Percentiles rank a stretch among this genome's conserved stretches.
These are phyloP conservation scores for Oophaga sylvatica DNA, from an alignment of 2,797 vertebrate species.

Conservation along the genomic window DNA sequence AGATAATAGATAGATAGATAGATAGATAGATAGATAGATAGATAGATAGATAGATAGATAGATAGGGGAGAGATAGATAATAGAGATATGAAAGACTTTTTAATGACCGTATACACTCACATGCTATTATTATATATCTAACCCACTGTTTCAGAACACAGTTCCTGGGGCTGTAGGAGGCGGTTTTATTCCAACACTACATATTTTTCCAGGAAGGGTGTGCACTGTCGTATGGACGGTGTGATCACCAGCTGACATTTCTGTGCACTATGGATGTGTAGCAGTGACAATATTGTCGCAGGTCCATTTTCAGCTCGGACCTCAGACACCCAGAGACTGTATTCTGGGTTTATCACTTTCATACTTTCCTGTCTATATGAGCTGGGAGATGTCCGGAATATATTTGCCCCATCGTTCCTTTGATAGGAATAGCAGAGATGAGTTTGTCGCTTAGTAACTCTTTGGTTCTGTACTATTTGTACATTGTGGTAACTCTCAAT, in stretches of 20 bases:
- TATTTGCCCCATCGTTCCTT: neutral
- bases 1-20: constrained; percentile 19
- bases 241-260: neutral
- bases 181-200: no score
- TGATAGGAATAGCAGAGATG: neutral
- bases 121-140: neutral
- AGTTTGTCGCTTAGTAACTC: neutral
- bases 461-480: neutral
- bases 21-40: constrained; percentile 29
- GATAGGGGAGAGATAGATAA: neutral
- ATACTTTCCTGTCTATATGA: neutral
- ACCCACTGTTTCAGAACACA: neutral
- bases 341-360: neutral
- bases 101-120: no score
- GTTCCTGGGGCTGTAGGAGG: no score
- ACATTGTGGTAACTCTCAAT: neutral
- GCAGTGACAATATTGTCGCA: neutral
- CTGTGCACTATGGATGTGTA: neutral
- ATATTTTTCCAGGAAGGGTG: neutral
- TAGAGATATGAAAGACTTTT: no score
- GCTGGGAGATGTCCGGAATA: neutral
- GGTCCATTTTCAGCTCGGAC: neutral
- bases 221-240: neutral
- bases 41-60: constrained; percentile 6
- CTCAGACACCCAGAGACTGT: no score